These are phyloP conservation scores for Amiota mariae DNA, from an alignment of 2,888 invertebrate species.

Conservation along the genomic window DNA sequence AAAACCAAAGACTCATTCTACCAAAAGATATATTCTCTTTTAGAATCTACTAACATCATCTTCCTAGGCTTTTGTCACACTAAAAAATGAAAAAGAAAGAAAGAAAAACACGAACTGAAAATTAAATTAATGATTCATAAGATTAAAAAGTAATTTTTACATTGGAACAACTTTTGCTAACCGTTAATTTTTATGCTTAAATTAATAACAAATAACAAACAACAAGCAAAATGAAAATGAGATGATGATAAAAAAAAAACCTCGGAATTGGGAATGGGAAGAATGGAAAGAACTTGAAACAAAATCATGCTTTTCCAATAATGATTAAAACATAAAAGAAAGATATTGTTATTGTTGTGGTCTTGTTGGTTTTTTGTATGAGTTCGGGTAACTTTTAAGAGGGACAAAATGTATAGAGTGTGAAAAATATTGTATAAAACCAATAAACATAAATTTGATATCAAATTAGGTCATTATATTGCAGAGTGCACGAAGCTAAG, in stretches of 20 bases:
- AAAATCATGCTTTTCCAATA: slow-evolving; percentile 10
- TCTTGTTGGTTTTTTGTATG: neutral
- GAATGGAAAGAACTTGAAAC: neutral
- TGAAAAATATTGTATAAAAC: slow-evolving; percentile 41
- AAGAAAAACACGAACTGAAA: slow-evolving; percentile 34
- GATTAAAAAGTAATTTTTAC: slow-evolving; percentile 68
- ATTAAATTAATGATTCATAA: slow-evolving; percentile 67
- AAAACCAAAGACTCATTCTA: no score
- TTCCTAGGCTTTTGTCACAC: slow-evolving; percentile 41
- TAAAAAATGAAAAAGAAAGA: no score
- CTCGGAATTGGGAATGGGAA: neutral
- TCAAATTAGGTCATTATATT: slow-evolving; percentile 65
- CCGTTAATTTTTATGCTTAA: slow-evolving; percentile 65
- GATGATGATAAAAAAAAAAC: neutral
- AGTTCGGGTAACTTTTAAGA: neutral
- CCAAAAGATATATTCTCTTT: neutral
- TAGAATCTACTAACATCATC: no score
- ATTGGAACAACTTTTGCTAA: slow-evolving; percentile 50
- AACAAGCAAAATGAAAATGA: slow-evolving; percentile 25
- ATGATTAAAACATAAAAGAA: slow-evolving; percentile 22
- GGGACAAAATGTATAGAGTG: slow-evolving; percentile 16
- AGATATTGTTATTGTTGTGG: slow-evolving; percentile 1
- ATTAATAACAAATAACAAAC: slow-evolving; percentile 53
- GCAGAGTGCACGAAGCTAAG: no score
- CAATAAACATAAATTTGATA: slow-evolving; percentile 65